These are phyloP conservation scores for Caloenas nicobarica DNA, from an alignment of 2,113 vertebrate species.

Conservation along the genomic window DNA sequence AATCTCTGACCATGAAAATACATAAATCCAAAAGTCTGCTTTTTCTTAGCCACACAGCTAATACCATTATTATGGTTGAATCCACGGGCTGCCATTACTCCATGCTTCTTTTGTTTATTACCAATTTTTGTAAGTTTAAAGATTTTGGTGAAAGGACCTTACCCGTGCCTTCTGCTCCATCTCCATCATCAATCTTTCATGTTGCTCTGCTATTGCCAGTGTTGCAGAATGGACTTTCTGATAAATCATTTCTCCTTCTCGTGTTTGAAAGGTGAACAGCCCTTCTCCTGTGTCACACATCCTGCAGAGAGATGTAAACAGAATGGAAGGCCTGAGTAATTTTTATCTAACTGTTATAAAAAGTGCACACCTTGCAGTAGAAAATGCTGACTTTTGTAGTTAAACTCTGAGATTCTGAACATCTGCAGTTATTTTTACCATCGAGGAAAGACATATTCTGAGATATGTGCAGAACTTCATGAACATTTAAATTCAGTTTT, in stretches of 20 bases:
- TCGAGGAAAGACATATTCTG: neutral
- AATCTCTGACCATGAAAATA: neutral
- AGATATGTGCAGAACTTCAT: neutral
- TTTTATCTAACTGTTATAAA: neutral
- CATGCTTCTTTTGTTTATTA: neutral
- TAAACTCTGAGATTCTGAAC: neutral
- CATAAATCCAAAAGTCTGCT: neutral
- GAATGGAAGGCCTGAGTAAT: neutral
- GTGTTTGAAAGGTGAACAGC: constrained; percentile 98
- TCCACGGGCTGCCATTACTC: fast-evolving
- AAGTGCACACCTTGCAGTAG: neutral
- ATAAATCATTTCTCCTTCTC: constrained; percentile 99
- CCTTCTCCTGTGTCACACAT: constrained; percentile 99
- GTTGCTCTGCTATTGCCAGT: constrained; percentile 96
- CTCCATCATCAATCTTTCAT: constrained; percentile 96
- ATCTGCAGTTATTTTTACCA: constrained; percentile 21
- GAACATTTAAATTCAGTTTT: constrained; percentile 18
- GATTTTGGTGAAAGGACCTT: constrained; percentile 45
- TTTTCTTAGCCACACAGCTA: neutral
- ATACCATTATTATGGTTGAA: fast-evolving
- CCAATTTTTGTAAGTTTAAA: neutral
- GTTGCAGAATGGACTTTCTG: constrained; percentile 98
- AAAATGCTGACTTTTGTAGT: neutral
- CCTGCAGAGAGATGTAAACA: constrained; percentile 74
- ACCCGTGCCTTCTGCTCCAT: constrained; percentile 98